Percentiles rank a stretch among this genome's conserved stretches.
phyloP scores from a whole-genome alignment of 2,888 invertebrate species.

The Conomelus anceps region DNA sequence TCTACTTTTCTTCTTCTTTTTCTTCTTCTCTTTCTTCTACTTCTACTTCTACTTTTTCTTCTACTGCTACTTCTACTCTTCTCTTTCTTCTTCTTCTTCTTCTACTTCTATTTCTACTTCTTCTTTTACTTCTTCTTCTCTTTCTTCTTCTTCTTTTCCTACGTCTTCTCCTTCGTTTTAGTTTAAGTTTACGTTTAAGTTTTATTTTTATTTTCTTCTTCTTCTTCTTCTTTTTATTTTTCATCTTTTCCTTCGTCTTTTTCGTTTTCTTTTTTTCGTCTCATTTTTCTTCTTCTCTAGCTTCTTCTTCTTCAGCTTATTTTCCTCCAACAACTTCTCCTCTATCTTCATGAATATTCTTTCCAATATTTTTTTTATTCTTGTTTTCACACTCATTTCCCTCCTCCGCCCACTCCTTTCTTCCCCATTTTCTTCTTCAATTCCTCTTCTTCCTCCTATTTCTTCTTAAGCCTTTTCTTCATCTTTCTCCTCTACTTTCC shows the following conservation, averaged over 20 bases:
- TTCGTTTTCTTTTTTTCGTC: not conserved
- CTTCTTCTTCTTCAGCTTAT: not conserved
- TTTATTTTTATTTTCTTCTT: not conserved
- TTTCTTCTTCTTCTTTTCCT: slow-evolving; percentile 4
- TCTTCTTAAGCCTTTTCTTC: not conserved
- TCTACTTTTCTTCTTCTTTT: too few species aligned
- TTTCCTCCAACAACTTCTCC: too few species aligned
- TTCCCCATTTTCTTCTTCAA: not conserved
- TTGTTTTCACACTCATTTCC: too few species aligned
- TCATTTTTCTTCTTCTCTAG: not conserved
- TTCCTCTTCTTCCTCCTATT: not conserved
- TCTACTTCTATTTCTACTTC: not conserved
- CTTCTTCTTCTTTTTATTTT: slow-evolving; percentile 22
- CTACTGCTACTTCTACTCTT: slow-evolving; percentile 21
- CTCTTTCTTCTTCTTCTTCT: too few species aligned
- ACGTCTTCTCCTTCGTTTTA: not conserved
- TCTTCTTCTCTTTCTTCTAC: slow-evolving; percentile 13
- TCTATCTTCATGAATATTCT: not conserved
- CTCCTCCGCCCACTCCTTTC: not conserved
- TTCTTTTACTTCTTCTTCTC: not conserved
- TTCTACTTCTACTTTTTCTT: not conserved
- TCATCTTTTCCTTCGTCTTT: too few species aligned
- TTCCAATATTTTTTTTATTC: slow-evolving; percentile 20
- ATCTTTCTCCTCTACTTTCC: not conserved
- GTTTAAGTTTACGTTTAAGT: too few species aligned